Base-by-base conservation (phyloP, 1,140 invertebrate genomes). In the Frieseomelitta varia region DNA sequence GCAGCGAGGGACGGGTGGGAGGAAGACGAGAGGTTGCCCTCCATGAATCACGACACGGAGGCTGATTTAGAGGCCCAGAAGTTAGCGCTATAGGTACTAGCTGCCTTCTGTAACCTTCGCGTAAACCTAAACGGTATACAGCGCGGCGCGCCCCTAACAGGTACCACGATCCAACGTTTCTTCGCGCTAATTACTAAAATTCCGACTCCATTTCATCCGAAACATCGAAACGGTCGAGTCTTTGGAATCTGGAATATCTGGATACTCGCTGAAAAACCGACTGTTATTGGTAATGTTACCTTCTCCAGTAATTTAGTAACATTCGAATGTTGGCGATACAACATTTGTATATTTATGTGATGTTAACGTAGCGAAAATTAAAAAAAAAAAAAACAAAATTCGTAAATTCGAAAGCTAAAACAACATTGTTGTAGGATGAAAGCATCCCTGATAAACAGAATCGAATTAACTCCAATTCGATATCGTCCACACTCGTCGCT, bases 21-120 rank as follows among this genome's bases (percentile, higher is more conserved):
- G 81, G 79, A 86, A 81, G 85, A 85, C 85, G 90, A 91, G 90
- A 93, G 92, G 91, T 93, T 93, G 92, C 92, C 91, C 91, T 93
- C 93, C 91, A 93, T 94, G 92, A 94, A 94, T 94, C 93, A 94
- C 93, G 93, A 93, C 91, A 91, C 92, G 88, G 91, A 92, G 92
- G 91, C 93, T 95, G 94, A 95, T 94, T 95, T 95, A 95, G 92
- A 92, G 90, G 93, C 92, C 88, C 92, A 93, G 92, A 92, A 94
- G 92, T 94, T 93, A 90, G 88, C 88, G 88, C 89, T 93, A 92
- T 93, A 93, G 90, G 90, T 93, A 92, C 89, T 93, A 90, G 90
- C 88, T 88, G 91, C 88, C 90, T 92, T 87, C 91, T 90, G 89
- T 92, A 93, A 91, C 92, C 90, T 91, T 89, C 88, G 87, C 88